Conservation (phyloP, 2,113 vertebrate genomes). For the Psilopsiagon aurifrons region DNA sequence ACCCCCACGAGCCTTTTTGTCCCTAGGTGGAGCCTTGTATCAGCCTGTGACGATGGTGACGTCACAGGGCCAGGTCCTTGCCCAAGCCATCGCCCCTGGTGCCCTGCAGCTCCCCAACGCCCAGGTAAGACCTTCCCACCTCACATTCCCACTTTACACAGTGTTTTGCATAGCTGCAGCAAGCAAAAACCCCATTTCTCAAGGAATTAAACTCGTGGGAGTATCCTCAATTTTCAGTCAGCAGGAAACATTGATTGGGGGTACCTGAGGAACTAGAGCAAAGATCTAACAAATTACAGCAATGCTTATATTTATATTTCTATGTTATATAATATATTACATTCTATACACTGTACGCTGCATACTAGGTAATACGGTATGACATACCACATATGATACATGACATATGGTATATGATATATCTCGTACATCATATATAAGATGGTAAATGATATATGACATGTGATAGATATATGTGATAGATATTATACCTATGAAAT, state of each 20-base stretch:
- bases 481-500: background rate
- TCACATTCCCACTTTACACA: fast-evolving
- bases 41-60: slow-evolving; percentile 99
- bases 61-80: slow-evolving; percentile 96
- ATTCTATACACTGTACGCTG: background rate
- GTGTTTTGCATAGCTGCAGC: fast-evolving
- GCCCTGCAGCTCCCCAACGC: slow-evolving; percentile 96
- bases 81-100: slow-evolving; percentile 91
- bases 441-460: background rate
- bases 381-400: background rate
- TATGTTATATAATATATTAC: background rate
- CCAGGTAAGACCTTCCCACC: slow-evolving; percentile 82
- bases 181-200: fast-evolving
- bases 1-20: fast-evolving
- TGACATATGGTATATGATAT: background rate
- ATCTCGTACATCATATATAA: background rate
- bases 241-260: background rate
- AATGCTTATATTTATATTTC: background rate
- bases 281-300: background rate
- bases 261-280: background rate
- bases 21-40: slow-evolving; percentile 88
- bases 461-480: background rate
- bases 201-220: background rate
- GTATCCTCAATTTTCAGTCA: background rate
- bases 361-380: background rate